Evolutionary conservation across 1,140 invertebrate genomes (phyloP), one percentile per base, ranked within the genome.

Genomic region (Batillaria attramentaria): DNA sequence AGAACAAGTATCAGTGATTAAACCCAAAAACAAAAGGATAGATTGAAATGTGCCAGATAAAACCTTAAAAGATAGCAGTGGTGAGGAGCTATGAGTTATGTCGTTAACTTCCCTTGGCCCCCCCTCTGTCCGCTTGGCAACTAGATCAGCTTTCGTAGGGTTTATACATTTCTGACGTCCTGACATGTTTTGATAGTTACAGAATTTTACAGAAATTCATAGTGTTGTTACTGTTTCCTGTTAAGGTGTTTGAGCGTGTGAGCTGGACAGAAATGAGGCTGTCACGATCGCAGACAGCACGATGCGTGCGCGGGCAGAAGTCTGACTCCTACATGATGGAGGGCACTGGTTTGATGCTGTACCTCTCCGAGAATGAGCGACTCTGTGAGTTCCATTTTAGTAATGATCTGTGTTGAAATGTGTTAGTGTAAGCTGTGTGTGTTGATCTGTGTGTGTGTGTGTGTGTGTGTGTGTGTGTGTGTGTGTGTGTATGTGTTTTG

Each of bases 301-400:
- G 95, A 84, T 99, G 98, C 91, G 94, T 95, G 86, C 91, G 97
- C 6, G 95, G 95, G 72, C 98, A 99, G 92, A 96, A 96, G 87
- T 97, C 98, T 0, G 94, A 94, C 3, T 97, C 96, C 74, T 95
- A 93, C 90, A 96, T 96, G 90, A 95, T 95, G 86, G 95, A 95
- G 0, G 97, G 97, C 39, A 97, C 98, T 68, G 95, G 96, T 74
- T 96, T 99, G 35, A 94, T 96, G 65, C 90, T 99, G 3, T 94
- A 96, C 81, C 95, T 99, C 93, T 93, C 95, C 78, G 97, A 99
- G 92, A 97, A 96, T 90, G 97, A 98, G 91, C 92, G 96, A 92
- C 95, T 97, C 91, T 93, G 96, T 93, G 92, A 93, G 94, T 88
- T 62, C 42, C 20, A 43, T 8, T 31, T 57, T 8, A 31, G 3